Evolutionary conservation across 2,797 vertebrate genomes (phyloP).

Genomic region (Erpetoichthys calabaricus): DNA sequence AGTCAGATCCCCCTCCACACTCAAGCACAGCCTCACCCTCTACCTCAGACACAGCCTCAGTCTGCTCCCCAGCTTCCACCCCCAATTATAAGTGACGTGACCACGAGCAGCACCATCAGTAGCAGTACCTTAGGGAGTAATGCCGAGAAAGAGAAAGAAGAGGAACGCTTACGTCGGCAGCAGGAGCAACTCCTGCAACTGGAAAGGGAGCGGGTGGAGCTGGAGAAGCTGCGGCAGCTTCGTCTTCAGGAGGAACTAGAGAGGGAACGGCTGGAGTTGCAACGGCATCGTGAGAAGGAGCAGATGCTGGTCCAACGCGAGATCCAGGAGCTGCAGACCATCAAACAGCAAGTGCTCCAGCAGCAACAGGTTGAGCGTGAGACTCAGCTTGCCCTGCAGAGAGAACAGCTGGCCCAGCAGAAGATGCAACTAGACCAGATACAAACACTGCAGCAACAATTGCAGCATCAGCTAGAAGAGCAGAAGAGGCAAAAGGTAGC

Average conservation of each 20-base stretch:
- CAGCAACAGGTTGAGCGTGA: constrained; percentile 94
- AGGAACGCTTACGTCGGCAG: constrained; percentile 78
- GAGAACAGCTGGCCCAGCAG: constrained; percentile 94
- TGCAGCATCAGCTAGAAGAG: constrained; percentile 92
- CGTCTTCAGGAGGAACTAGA: constrained; percentile 91
- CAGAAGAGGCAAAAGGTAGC: constrained; percentile 87
- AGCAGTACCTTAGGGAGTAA: constrained; percentile 31
- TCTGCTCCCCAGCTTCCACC: background rate
- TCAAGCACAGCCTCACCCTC: constrained; percentile 10
- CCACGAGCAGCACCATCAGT: constrained; percentile 21
- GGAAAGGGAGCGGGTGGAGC: constrained; percentile 83
- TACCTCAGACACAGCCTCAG: background rate
- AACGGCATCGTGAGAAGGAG: constrained; percentile 90
- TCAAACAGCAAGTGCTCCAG: constrained; percentile 96
- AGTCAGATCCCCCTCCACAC: constrained; percentile 47
- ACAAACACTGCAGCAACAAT: constrained; percentile 92
- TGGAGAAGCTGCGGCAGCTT: constrained; percentile 86
- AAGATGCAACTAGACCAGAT: constrained; percentile 94
- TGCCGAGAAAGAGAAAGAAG: constrained; percentile 65
- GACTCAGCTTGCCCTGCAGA: constrained; percentile 84
- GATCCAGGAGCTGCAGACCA: constrained; percentile 88
- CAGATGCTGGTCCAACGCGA: constrained; percentile 91
- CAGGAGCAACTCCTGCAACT: constrained; percentile 87
- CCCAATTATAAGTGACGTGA: too few species aligned
- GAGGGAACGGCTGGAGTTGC: constrained; percentile 83